Evolutionary conservation across 2,888 invertebrate species (phyloP).

Genomic region (Aleiodes testaceus): DNA sequence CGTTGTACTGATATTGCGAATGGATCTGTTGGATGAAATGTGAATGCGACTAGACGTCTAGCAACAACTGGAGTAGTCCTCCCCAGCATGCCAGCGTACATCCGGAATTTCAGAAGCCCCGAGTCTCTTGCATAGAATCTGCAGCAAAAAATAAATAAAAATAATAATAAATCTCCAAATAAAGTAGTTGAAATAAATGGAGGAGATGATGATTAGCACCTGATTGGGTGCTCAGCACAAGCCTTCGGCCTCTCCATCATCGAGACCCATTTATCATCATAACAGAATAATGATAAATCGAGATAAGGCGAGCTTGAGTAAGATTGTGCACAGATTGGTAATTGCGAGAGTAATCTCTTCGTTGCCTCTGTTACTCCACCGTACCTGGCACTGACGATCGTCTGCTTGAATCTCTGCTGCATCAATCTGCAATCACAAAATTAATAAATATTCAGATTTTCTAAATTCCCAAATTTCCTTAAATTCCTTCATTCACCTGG

Average conservation of each 20-base stretch:
- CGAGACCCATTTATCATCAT: conserved; percentile 97
- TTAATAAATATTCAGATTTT: conserved; percentile 38
- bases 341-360: conserved; percentile 88
- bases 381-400: conserved; percentile 90
- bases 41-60: conserved; percentile 91
- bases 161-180: background rate
- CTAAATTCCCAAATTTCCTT: conserved; percentile 13
- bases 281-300: conserved; percentile 92
- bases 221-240: conserved; percentile 92
- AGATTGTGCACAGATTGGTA: conserved; percentile 96
- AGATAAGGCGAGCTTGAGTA: conserved; percentile 95
- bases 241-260: conserved; percentile 96
- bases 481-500: conserved; percentile 75
- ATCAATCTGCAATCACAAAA: conserved; percentile 71
- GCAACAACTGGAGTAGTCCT: conserved; percentile 81
- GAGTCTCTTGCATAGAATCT: conserved; percentile 91
- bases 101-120: conserved; percentile 84
- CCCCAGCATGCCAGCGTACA: conserved; percentile 80
- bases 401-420: conserved; percentile 87
- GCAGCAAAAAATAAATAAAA: conserved; percentile 35
- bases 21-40: conserved; percentile 96
- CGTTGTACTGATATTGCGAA: conserved; percentile 96
- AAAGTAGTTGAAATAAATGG: too few species aligned
- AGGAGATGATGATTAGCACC: conserved; percentile 77
- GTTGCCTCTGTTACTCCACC: conserved; percentile 94